Percentiles rank a stretch among this genome's conserved stretches.
Conservation (phyloP, 2,113 vertebrate species). For the Pollachius pollachius region DNA sequence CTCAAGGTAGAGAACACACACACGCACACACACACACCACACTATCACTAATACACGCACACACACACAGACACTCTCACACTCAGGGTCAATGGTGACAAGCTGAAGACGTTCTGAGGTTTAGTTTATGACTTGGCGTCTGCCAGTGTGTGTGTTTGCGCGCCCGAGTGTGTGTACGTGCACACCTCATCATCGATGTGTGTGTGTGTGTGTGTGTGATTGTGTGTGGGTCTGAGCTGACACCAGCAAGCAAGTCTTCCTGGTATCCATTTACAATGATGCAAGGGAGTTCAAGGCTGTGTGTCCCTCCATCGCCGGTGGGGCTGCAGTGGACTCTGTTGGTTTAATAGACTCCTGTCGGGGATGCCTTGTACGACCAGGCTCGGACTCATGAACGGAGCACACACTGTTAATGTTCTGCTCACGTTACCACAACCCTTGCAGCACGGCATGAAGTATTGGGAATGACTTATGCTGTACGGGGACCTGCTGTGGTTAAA, state of each 20-base stretch:
- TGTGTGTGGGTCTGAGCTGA: neutral
- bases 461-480: no score
- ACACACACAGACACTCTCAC: conserved; percentile 18
- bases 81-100: conserved; percentile 23
- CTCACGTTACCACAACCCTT: no score
- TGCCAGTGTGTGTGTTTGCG: conserved; percentile 9
- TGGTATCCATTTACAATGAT: neutral
- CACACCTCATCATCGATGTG: neutral
- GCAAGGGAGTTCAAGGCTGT: neutral
- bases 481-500: no score
- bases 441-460: conserved; percentile 19
- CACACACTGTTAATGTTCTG: no score
- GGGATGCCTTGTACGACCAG: conserved; percentile 12
- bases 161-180: neutral
- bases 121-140: conserved; percentile 38
- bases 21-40: conserved; percentile 20
- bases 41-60: no score
- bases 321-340: conserved; percentile 27
- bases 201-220: neutral
- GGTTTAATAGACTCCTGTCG: conserved; percentile 34
- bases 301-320: neutral
- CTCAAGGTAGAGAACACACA: conserved; percentile 80
- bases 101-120: conserved; percentile 32
- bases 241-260: neutral
- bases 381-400: conserved; percentile 18